phyloP scores from a whole-genome alignment of 2,113 vertebrate genomes.

The Cyphomyrus plagiostoma region DNA sequence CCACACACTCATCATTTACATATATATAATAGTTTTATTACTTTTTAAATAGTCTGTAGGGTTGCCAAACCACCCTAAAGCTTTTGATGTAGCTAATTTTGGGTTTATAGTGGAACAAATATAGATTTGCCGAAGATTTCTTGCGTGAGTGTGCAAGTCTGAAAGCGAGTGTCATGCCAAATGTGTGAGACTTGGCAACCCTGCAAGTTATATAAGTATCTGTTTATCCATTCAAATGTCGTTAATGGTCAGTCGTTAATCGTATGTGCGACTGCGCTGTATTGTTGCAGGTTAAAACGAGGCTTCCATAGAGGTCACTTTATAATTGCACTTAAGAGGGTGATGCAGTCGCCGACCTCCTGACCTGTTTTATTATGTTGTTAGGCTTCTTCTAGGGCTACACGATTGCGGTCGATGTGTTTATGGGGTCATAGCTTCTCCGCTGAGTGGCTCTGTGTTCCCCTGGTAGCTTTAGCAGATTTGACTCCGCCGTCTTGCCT shows the following conservation, averaged over 20 bases:
- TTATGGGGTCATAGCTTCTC: background rate
- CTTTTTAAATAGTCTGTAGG: background rate
- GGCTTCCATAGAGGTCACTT: background rate
- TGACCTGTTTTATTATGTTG: background rate
- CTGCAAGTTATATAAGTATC: background rate
- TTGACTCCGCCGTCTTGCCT: background rate
- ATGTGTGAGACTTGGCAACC: background rate
- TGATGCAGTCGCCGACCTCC: background rate
- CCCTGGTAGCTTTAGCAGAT: background rate
- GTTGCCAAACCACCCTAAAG: background rate
- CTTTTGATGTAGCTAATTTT: background rate
- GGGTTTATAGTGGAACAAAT: background rate
- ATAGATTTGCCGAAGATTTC: background rate
- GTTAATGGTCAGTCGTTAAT: background rate
- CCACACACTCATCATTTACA: background rate
- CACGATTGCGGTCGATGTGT: background rate
- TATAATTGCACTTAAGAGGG: background rate
- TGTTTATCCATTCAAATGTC: background rate
- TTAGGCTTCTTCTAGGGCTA: background rate
- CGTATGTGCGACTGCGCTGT: background rate
- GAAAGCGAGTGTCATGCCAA: background rate
- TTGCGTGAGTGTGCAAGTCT: background rate
- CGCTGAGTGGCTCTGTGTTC: background rate
- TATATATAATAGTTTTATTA: background rate
- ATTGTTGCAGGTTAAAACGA: background rate